These are phyloP conservation scores for Synergus laeviventris DNA, from an alignment of 2,888 invertebrate genomes.

Conservation along the genomic window DNA sequence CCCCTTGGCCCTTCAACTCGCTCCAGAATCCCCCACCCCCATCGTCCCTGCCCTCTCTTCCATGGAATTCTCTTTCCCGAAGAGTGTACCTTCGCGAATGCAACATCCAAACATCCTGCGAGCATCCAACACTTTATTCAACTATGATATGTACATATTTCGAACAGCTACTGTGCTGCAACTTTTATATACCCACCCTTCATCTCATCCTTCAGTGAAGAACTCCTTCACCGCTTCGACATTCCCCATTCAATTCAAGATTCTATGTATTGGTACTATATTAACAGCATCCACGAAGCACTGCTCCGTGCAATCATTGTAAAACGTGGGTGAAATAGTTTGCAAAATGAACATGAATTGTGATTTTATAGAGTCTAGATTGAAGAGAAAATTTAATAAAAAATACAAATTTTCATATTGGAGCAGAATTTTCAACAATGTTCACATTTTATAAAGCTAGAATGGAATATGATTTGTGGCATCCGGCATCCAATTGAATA, in stretches of 20 bases:
- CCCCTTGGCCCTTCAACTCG: slow-evolving; percentile 42
- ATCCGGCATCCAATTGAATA: background rate
- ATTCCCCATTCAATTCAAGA: slow-evolving; percentile 6
- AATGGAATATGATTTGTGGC: background rate
- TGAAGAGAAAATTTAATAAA: background rate
- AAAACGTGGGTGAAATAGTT: background rate
- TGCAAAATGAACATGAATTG: background rate
- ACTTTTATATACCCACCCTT: slow-evolving; percentile 54
- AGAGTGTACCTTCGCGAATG: slow-evolving; percentile 13
- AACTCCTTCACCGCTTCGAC: slow-evolving; percentile 20
- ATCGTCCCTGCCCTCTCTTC: slow-evolving; percentile 44
- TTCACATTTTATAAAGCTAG: background rate
- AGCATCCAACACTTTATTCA: slow-evolving; percentile 65
- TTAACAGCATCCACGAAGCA: background rate
- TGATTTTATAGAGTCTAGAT: background rate
- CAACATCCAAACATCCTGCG: slow-evolving; percentile 54
- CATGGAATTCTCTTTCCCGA: slow-evolving; percentile 55
- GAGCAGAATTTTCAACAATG: background rate
- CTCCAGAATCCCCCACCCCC: slow-evolving; percentile 46
- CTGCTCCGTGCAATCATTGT: background rate
- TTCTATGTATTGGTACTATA: background rate
- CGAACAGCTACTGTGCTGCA: slow-evolving; percentile 65
- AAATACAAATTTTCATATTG: slow-evolving; percentile 2
- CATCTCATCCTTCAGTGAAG: slow-evolving; percentile 43
- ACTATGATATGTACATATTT: slow-evolving; percentile 63